A percentile compares a stretch with the other conserved stretches of the same genome.
Evolutionary conservation across 2,888 invertebrate genomes (phyloP).

Genomic region (Selenia dentaria): DNA sequence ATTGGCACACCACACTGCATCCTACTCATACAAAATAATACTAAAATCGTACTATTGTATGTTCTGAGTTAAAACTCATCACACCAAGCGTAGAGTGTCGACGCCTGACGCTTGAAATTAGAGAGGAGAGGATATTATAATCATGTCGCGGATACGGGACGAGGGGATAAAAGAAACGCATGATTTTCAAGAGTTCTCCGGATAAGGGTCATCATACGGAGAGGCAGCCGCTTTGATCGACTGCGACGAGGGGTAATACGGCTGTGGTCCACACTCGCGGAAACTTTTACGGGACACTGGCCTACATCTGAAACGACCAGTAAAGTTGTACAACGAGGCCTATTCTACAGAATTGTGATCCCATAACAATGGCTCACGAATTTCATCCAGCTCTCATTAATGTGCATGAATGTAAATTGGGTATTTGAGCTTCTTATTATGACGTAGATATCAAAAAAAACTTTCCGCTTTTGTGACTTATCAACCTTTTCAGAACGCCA

Average conservation of each 20-base stretch:
- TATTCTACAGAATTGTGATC: slow-evolving; percentile 51
- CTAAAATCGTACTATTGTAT: slow-evolving; percentile 23
- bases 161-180: slow-evolving; percentile 55
- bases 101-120: slow-evolving; percentile 37
- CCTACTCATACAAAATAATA: slow-evolving; percentile 40
- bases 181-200: slow-evolving; percentile 53
- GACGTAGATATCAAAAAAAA: slow-evolving; percentile 17
- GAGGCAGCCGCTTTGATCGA: slow-evolving; percentile 69
- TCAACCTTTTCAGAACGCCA: slow-evolving; percentile 7
- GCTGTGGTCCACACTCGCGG: slow-evolving; percentile 66
- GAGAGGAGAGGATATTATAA: slow-evolving; percentile 22
- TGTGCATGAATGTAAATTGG: slow-evolving; percentile 16
- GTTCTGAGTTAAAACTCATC: slow-evolving; percentile 20
- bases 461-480: slow-evolving; percentile 12
- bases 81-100: slow-evolving; percentile 21
- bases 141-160: slow-evolving; percentile 31
- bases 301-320: slow-evolving; percentile 66
- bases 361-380: slow-evolving; percentile 34
- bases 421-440: slow-evolving; percentile 18
- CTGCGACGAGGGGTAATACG: slow-evolving; percentile 61
- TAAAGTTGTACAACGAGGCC: slow-evolving; percentile 57
- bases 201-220: slow-evolving; percentile 55
- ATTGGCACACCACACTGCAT: slow-evolving; percentile 34
- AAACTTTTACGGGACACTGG: slow-evolving; percentile 80
- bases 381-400: slow-evolving; percentile 22